Base-by-base conservation (phyloP, 2,888 invertebrate genomes). In the Miltochrista miniata region DNA sequence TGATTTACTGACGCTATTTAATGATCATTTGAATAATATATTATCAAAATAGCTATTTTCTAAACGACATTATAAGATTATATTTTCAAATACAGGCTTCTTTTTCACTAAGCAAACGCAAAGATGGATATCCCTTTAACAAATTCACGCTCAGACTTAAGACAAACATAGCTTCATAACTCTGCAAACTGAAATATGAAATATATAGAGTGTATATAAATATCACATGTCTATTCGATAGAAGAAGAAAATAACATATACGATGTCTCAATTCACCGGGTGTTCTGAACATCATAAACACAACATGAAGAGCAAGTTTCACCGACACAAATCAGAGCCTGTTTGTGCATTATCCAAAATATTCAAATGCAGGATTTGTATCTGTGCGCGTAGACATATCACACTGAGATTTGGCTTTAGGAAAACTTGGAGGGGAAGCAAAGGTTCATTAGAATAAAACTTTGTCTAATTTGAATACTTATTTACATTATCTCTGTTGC, bases 401-500 rank as follows among this genome's bases (percentile, higher is more conserved):
- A 69, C 72, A 68, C 72, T 62, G 64, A 72, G 71, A 80, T 79
- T 81, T 79, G 66, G 78, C 82, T 85, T 81, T 79, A 81, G 81
- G 74, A 74, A 84, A 88, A 86, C 84, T 88, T 87, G 83, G 85
- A 84, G 85, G 85, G 85, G 81, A 80, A 81, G 79, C 85, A 86
- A 85, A 86, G 86, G 86, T 87, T 89, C 86, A 89, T 90, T 88
- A 88, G 84, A 87, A 87, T 87, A 81, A 79, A 87, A 88, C 83
- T 89, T 83, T 81, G 81, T 85, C 81, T 83, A 85, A 91, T 90
- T 91, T 90, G 90, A 90, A 90, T 91, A 88, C 87, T 85, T 91
- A 90, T 91, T 91, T 90, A 88, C 90, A 91, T 90, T 90, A 91
- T 90, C 90, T 90, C 80, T 87, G 90, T 87, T 86, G 80, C 85